Conservation (phyloP, 2,113 vertebrate species). For the Nettapus auritus region DNA sequence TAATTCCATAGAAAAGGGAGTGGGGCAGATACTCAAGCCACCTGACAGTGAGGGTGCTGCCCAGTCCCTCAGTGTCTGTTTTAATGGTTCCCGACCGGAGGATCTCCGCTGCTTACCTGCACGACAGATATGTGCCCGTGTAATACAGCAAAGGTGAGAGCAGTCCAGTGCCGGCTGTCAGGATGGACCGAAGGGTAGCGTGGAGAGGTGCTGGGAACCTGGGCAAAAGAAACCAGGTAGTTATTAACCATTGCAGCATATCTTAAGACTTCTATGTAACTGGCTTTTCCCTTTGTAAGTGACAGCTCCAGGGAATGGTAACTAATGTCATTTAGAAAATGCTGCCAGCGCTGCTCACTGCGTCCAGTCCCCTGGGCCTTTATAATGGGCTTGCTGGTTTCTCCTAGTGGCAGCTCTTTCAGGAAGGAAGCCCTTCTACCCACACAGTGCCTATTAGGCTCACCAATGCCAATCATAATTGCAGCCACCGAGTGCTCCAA, state of each 20-base stretch:
- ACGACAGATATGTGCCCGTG: slow-evolving; percentile 96
- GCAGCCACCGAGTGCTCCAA: not conserved
- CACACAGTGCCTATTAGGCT: not conserved
- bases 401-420: not conserved
- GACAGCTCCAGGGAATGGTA: not conserved
- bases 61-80: not conserved
- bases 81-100: accelerated
- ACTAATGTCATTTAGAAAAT: not conserved
- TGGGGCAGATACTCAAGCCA: not conserved
- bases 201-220: slow-evolving; percentile 90
- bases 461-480: not conserved
- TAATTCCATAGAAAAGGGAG: not conserved
- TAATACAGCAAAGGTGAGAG: slow-evolving; percentile 92
- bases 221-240: not conserved
- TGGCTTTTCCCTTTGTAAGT: not conserved
- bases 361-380: not conserved
- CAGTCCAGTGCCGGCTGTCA: slow-evolving; percentile 93
- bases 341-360: not conserved
- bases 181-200: slow-evolving; percentile 93
- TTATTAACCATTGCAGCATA: not conserved
- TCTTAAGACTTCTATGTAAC: not conserved
- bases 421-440: not conserved
- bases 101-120: slow-evolving; percentile 82
- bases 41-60: not conserved
- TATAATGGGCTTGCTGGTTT: slow-evolving; percentile 5